These are phyloP conservation scores for Notamacropus eugenii DNA, from an alignment of 2,797 vertebrate species.

Conservation along the genomic window DNA sequence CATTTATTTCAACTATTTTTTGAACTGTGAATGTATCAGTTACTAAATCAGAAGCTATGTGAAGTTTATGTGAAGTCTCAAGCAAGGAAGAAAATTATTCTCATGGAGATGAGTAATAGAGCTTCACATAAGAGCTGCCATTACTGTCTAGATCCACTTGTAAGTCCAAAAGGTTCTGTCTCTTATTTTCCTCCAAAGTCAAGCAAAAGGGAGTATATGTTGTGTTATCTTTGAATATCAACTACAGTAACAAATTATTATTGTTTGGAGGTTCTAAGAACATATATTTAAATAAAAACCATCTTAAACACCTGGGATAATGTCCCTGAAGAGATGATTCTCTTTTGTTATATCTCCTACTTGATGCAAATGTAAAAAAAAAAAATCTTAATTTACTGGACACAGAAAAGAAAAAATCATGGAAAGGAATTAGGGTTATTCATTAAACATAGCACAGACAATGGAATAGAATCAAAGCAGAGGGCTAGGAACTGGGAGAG, in stretches of 20 bases:
- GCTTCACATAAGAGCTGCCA: background rate
- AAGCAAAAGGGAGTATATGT: background rate
- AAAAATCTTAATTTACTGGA: slow-evolving; percentile 3
- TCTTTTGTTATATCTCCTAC: background rate
- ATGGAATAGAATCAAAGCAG: slow-evolving; percentile 7
- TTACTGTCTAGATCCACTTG: background rate
- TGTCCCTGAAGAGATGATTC: background rate
- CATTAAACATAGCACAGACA: slow-evolving; percentile 11
- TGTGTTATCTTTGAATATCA: background rate
- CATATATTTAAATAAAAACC: background rate
- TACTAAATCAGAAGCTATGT: background rate
- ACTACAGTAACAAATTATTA: background rate
- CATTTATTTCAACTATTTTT: background rate
- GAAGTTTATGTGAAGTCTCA: background rate
- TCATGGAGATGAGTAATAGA: background rate
- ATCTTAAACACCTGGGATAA: slow-evolving; percentile 2
- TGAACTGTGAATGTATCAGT: background rate
- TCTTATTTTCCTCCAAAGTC: background rate
- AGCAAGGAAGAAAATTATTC: background rate
- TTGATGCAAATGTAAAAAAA: background rate
- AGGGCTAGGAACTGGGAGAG: background rate
- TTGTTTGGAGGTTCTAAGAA: background rate
- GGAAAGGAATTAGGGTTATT: background rate
- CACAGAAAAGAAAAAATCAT: slow-evolving; percentile 15
- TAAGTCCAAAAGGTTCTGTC: background rate